phyloP scores from a whole-genome alignment of 1,140 invertebrate genomes.

The Brachionus rubens region DNA sequence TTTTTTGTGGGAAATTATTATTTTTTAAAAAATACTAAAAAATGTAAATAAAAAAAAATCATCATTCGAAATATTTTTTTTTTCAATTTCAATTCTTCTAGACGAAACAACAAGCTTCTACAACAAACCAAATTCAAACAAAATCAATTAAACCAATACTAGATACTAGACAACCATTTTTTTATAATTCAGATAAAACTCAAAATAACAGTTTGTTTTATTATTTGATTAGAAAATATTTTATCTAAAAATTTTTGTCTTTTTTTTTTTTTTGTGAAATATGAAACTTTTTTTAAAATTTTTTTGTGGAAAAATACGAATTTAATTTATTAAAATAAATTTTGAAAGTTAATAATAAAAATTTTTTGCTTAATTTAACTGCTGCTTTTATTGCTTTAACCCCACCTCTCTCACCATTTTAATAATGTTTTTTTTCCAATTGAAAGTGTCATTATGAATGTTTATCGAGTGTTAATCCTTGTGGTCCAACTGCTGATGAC shows the following conservation, averaged over 20 bases:
- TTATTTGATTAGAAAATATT: conserved; percentile 18
- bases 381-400: not conserved
- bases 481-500: conserved; percentile 1
- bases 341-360: conserved; percentile 9
- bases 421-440: not conserved
- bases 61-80: too few species aligned
- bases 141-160: not conserved
- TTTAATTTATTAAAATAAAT: not conserved
- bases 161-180: not conserved
- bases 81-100: too few species aligned
- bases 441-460: conserved; percentile 39
- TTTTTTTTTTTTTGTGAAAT: not conserved
- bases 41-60: too few species aligned
- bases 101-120: too few species aligned
- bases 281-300: too few species aligned
- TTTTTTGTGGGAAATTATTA: too few species aligned
- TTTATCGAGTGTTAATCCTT: not conserved
- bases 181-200: not conserved
- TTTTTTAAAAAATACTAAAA: too few species aligned
- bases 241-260: conserved; percentile 5
- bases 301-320: not conserved
- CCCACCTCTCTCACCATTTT: too few species aligned
- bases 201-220: not conserved
- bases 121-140: too few species aligned
- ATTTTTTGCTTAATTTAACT: conserved; percentile 37